These are phyloP conservation scores for Anabacerthia variegaticeps DNA, from an alignment of 2,797 vertebrate species.

Conservation along the genomic window DNA sequence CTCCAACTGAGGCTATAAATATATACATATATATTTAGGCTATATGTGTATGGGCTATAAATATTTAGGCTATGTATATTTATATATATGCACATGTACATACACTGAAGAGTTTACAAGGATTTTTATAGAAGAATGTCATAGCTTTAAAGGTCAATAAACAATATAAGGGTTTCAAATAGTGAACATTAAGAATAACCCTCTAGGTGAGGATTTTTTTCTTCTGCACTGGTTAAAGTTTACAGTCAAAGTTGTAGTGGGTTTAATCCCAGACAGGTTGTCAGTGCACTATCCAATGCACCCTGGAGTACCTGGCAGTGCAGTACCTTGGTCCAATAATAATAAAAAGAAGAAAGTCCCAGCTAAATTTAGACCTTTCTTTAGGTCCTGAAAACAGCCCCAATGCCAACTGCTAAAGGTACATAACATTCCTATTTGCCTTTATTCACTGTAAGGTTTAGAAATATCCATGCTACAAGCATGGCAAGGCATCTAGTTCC, in stretches of 20 bases:
- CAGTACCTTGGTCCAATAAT: neutral
- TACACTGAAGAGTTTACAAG: slow-evolving; percentile 35
- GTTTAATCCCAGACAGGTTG: neutral
- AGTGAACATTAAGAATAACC: neutral
- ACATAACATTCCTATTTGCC: neutral
- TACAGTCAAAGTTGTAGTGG: neutral
- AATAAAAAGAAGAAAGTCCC: neutral
- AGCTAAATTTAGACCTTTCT: neutral
- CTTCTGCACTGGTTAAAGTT: neutral
- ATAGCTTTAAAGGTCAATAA: slow-evolving; percentile 53
- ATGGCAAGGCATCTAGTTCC: neutral
- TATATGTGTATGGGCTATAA: slow-evolving; percentile 12
- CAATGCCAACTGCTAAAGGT: neutral
- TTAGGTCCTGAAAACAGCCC: neutral
- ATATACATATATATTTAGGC: slow-evolving; percentile 37
- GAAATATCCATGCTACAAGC: neutral
- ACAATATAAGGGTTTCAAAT: neutral
- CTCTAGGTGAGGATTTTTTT: neutral
- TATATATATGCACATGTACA: slow-evolving; percentile 12
- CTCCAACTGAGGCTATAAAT: slow-evolving; percentile 56
- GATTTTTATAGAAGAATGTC: slow-evolving; percentile 38
- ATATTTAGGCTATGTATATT: slow-evolving; percentile 21
- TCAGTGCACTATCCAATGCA: neutral
- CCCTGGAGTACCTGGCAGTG: neutral
- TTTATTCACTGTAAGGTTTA: neutral